Evolutionary conservation across 2,113 vertebrate genomes (phyloP).

Genomic region (Synodontis membranacea): DNA sequence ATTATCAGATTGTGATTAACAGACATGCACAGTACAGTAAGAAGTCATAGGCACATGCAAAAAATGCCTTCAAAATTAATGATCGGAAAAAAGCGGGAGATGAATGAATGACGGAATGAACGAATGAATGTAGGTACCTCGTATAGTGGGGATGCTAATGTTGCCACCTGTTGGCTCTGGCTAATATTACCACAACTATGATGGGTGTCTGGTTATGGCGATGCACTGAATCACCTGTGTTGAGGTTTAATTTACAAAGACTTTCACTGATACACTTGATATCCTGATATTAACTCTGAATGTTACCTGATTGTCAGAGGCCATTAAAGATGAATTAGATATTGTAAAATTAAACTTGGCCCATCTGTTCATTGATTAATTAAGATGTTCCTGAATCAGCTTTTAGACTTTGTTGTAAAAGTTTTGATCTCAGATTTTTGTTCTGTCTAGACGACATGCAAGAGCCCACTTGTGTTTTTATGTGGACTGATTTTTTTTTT

Average conservation of each 20-base stretch:
- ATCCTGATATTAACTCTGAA: background rate
- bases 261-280: background rate
- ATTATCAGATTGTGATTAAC: background rate
- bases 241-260: background rate
- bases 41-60: background rate
- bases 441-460: background rate
- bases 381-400: background rate
- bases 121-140: background rate
- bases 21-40: background rate
- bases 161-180: constrained; percentile 29
- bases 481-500: constrained; percentile 14
- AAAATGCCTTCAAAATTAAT: background rate
- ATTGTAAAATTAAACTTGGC: background rate
- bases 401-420: background rate
- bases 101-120: background rate
- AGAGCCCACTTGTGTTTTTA: background rate
- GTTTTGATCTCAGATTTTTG: background rate
- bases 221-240: background rate
- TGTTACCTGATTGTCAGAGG: background rate
- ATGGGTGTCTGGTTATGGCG: background rate
- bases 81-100: background rate
- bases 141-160: background rate
- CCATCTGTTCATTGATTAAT: background rate
- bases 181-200: background rate
- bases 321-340: no score